Evolutionary conservation across 2,113 vertebrate genomes (phyloP).

Genomic region (Antechinus stuartii): DNA sequence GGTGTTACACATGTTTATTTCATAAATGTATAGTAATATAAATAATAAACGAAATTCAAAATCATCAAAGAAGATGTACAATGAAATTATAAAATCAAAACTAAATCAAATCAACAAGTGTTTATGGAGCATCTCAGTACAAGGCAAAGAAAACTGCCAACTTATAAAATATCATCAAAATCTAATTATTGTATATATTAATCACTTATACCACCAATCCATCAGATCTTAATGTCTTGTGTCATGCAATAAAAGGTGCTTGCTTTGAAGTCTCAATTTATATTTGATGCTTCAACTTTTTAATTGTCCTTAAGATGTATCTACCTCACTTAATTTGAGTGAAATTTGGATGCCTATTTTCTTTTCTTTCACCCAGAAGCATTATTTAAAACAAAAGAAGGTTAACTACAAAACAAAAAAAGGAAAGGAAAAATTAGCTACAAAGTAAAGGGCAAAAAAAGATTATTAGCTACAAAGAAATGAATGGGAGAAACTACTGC

Average conservation of each 20-base stretch:
- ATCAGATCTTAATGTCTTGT: background rate
- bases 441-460: background rate
- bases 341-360: background rate
- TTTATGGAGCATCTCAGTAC: background rate
- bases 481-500: constrained; percentile 17
- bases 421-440: background rate
- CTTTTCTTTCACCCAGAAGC: background rate
- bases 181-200: background rate
- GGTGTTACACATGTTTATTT: background rate
- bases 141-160: constrained; percentile 3
- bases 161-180: background rate
- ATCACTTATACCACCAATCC: too few relatives aligned
- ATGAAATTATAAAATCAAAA: background rate
- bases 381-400: constrained; percentile 2
- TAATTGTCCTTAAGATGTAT: background rate
- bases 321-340: constrained; percentile 11
- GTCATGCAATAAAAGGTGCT: background rate
- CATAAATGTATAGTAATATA: constrained; percentile 15
- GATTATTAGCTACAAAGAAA: background rate
- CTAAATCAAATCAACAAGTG: background rate
- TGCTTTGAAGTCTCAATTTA: background rate
- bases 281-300: constrained; percentile 26
- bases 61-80: constrained; percentile 21
- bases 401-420: background rate
- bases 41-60: constrained; percentile 22